These are phyloP conservation scores for Silurus meridionalis DNA, from an alignment of 2,113 vertebrate genomes.

Conservation along the genomic window DNA sequence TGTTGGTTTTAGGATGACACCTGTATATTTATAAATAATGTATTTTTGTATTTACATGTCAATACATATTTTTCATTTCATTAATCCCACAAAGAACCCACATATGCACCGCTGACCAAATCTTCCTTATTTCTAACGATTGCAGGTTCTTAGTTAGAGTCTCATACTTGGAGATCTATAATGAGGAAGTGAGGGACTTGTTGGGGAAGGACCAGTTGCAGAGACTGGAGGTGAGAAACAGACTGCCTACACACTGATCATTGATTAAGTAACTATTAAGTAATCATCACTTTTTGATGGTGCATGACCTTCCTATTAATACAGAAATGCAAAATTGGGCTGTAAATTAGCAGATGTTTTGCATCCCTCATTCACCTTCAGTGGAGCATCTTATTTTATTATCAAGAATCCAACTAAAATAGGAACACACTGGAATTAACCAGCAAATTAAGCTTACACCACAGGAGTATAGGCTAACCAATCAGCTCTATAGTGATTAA, in stretches of 20 bases:
- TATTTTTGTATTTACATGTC: background rate
- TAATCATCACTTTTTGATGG: background rate
- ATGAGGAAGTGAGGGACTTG: constrained; percentile 94
- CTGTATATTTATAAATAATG: background rate
- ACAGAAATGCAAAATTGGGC: background rate
- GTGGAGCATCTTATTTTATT: background rate
- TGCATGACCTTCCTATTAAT: background rate
- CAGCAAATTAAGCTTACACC: background rate
- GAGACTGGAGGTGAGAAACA: constrained; percentile 85
- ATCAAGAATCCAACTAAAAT: background rate
- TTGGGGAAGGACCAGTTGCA: constrained; percentile 95
- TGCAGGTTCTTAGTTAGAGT: constrained; percentile 94
- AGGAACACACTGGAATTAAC: background rate
- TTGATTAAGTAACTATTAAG: background rate
- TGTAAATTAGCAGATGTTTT: background rate
- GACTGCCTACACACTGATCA: background rate
- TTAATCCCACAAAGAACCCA: background rate
- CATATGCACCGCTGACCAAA: background rate
- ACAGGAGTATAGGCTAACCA: background rate
- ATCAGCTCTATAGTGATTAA: background rate
- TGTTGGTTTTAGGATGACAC: background rate
- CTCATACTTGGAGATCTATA: constrained; percentile 98
- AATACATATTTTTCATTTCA: background rate
- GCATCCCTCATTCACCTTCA: background rate
- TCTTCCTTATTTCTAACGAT: constrained; percentile 1